A percentile compares a stretch with the other conserved stretches of the same genome.
These are phyloP conservation scores for Melanargia galathea DNA, from an alignment of 2,888 invertebrate species.

Conservation along the genomic window DNA sequence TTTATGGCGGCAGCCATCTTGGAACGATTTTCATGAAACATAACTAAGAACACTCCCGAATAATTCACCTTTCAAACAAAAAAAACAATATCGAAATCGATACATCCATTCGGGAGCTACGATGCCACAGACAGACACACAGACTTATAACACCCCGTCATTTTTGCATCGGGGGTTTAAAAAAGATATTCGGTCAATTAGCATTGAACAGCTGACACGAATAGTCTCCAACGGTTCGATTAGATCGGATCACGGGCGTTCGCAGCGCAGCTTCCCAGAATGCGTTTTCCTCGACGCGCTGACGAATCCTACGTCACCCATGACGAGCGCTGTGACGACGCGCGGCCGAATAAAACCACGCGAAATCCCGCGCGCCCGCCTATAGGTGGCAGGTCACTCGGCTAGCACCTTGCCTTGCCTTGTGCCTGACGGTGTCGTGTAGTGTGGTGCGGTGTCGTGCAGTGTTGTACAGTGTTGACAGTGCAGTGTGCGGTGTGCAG, in stretches of 20 bases:
- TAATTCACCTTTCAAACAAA: too few species aligned
- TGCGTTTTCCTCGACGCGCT: slow-evolving; percentile 75
- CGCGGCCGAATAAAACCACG: slow-evolving; percentile 60
- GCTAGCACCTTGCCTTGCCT: slow-evolving; percentile 12
- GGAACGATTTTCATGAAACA: too few species aligned
- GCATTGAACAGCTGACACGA: not conserved
- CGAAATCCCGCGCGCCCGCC: slow-evolving; percentile 57
- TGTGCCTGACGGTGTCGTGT: slow-evolving; percentile 10
- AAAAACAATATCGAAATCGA: too few species aligned
- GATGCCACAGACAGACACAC: too few species aligned
- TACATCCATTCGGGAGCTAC: too few species aligned
- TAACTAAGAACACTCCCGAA: too few species aligned
- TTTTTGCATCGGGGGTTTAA: too few species aligned
- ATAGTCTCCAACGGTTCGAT: not conserved
- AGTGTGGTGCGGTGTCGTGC: slow-evolving; percentile 9
- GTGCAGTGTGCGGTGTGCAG: not conserved
- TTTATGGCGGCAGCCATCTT: too few species aligned
- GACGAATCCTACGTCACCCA: too few species aligned
- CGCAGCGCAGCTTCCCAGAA: slow-evolving; percentile 68
- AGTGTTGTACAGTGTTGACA: not conserved
- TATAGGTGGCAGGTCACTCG: slow-evolving; percentile 55
- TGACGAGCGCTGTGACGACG: slow-evolving; percentile 68
- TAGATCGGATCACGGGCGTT: not conserved
- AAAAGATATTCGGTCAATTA: not conserved
- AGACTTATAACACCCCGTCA: too few species aligned